phyloP scores from a whole-genome alignment of 2,113 vertebrate genomes.

The Pelodiscus sinensis region DNA sequence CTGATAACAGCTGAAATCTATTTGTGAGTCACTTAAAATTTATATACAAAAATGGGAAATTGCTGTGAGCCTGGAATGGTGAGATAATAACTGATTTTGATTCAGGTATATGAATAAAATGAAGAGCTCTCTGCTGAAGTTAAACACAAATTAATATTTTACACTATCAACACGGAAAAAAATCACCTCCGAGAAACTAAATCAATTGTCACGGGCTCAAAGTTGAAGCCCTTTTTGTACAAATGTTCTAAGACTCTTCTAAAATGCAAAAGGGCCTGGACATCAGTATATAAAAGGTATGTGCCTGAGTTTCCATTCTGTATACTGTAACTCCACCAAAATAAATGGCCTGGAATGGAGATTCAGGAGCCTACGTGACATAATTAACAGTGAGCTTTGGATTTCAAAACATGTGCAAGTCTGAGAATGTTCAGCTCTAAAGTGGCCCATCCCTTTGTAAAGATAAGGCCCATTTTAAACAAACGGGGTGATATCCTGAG shows the following conservation, averaged over 20 bases:
- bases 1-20: not conserved
- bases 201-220: not conserved
- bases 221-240: not conserved
- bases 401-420: not conserved
- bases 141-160: not conserved
- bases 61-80: not conserved
- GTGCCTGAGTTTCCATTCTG: not conserved
- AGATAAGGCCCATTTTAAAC: not conserved
- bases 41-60: not conserved
- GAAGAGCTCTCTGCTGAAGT: not conserved
- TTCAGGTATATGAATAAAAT: not conserved
- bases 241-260: not conserved
- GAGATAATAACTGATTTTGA: not conserved
- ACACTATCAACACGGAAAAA: not conserved
- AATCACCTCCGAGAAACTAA: not conserved
- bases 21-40: not conserved
- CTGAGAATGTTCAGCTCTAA: not conserved
- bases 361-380: not conserved
- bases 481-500: not conserved
- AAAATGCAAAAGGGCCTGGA: not conserved
- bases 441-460: not conserved
- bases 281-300: not conserved
- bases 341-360: not conserved
- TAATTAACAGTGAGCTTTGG: not conserved
- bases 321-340: not conserved